These are phyloP conservation scores for Lepilemur ruficaudatus DNA, from an alignment of 2,797 vertebrate species.

Conservation along the genomic window DNA sequence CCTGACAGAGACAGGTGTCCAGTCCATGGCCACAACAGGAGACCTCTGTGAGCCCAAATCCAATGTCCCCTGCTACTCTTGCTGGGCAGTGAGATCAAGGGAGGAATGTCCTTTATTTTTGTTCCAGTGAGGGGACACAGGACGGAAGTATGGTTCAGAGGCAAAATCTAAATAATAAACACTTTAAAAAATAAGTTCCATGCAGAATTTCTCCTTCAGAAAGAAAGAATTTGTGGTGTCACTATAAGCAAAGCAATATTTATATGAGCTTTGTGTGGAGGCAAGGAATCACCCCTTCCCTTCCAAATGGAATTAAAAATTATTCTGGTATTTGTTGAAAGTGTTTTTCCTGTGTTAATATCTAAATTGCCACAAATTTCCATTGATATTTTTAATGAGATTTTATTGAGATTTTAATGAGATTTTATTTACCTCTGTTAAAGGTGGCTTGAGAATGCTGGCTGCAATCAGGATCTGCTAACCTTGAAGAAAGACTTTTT, in stretches of 20 bases:
- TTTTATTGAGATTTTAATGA: constrained; percentile 39
- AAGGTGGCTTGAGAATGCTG: constrained; percentile 8
- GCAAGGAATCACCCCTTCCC: no score
- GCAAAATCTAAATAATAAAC: background rate
- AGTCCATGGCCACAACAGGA: background rate
- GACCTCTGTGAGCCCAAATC: background rate
- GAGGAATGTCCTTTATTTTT: background rate
- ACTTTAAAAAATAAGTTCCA: background rate
- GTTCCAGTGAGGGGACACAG: background rate
- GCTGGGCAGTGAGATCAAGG: background rate
- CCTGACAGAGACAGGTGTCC: background rate
- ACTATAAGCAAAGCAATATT: background rate
- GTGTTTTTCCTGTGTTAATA: background rate
- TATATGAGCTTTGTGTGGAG: background rate
- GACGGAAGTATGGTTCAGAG: background rate
- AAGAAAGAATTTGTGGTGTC: background rate
- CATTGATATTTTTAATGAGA: background rate
- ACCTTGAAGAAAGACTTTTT: constrained; percentile 2
- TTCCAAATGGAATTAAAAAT: background rate
- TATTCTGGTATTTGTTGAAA: background rate
- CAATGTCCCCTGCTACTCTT: background rate
- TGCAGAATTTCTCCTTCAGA: background rate
- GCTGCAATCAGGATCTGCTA: constrained; percentile 4
- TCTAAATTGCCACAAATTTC: background rate
- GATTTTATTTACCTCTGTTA: constrained; percentile 30